Base-by-base conservation (phyloP, 1,140 invertebrate species). In the Geopemphigus sp. region DNA sequence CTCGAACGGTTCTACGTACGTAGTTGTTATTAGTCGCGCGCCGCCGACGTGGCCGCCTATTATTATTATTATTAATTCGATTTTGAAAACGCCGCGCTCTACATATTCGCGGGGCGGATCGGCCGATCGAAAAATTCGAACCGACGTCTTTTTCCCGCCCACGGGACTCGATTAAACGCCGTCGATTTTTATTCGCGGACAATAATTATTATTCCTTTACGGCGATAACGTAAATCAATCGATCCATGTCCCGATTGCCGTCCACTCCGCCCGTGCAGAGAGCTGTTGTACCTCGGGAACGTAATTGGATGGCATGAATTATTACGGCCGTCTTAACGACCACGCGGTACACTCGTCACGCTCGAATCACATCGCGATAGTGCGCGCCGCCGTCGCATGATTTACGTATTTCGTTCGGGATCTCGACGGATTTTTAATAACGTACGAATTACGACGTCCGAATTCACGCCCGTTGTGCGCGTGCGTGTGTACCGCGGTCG, bases 271-370 rank as follows among this genome's bases (percentile, higher is more conserved):
- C 32, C 32, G 32, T 39, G 8, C 32, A 39, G 32, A n/a, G n/a
- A n/a, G n/a, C n/a, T 26, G 24, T 59, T n/a, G 14, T 61, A 61
- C 26, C 59, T 61, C 24, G 17, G 26, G 17, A 61, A 24, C 17
- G 26, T 26, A 61, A 61, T 61, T 61, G 59, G 59, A 61, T 26
- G 59, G 15, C 17, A 61, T 61, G 26, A 61, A 61, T 61, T 61
- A 61, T 61, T 61, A 29, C 26, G 5, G 5, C 17, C 59, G 14
- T 61, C 59, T 61, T 61, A 61, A 61, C 59, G 24, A 61, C 59
- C 1, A 26, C 59, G 14, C 22, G 24, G 5, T 22, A 24, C 10
- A 15, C n/a, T 6, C 59, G 24, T 61, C 57, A 61, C 24, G 59
- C 26, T 29, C 15, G 59, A 61, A 61, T 61, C 59, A 61, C 59